Evolutionary conservation across 2,797 vertebrate genomes (phyloP), one percentile per base, ranked within the genome.

Genomic region (Melanotaenia parkinsoni): DNA sequence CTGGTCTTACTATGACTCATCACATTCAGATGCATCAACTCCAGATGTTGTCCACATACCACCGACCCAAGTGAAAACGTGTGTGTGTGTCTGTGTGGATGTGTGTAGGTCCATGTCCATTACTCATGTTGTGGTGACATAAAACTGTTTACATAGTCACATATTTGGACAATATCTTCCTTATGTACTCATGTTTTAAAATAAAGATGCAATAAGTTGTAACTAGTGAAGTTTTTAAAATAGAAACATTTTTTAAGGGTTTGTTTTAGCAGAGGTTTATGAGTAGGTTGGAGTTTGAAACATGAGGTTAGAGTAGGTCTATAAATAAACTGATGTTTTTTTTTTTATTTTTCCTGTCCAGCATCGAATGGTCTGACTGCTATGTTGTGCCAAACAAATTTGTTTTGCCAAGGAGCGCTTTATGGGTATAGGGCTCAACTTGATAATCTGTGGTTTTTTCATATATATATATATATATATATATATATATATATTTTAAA

Each of bases 21-120:
- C 6, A 24, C 38, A 30, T 72, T 16, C 37, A 54, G 11, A 64
- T 61, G 12, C 38, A 68, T 83, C 38, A 26, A 50, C 79, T 79
- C 78, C 84, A 86, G 76, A 86, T 88, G 82, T 77, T 20, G 67
- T 63, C 77, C 58, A 73, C 63, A 40, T 4, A 51, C 37, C n/a
- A 59, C n/a, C 20, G 24, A 40, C 45, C 10, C 7, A 35, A 20
- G n/a, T 45, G 5, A n/a, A 37, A 37, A 13, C 13, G 38, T 40
- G 38, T 40, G 38, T 40, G 16, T 43, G 40, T 16, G 16, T 16
- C 4, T 43, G 40, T 43, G 40, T 40, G 18, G n/a, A 5, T 58
- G n/a, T 28, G n/a, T 32, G 18, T 16, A 24, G n/a, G 22, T 53
- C 13, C 13, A 30, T 26, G 53, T 56, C 26, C 14, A 54, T 38